Base-by-base conservation (phyloP, 2,888 invertebrate species). In the Phengaris alcon region DNA sequence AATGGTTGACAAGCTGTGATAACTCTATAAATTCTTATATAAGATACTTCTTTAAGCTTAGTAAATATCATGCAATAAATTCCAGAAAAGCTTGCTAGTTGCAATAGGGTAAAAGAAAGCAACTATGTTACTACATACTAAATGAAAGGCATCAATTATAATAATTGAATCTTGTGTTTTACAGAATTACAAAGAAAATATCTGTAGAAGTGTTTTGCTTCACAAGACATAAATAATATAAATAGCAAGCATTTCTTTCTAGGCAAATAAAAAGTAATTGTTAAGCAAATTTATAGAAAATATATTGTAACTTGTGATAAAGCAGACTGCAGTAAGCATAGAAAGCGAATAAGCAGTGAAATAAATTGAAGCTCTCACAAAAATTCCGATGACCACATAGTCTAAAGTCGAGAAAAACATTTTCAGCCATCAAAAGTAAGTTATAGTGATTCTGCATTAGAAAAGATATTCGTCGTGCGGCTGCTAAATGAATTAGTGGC, bases 401-500 rank as follows among this genome's bases (percentile, higher is more conserved):
- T 59, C 59, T 9, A 48, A 48, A 13, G 44, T 52, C 35, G 51
- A 52, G 72, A 15, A 52, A 74, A 57, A 74, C 48, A 35, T 74
- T 74, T 74, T 57, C 48, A 15, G 35, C 15, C 55, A 55, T 69
- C 46, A 57, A 57, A 75, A 48, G n/a, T 70, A 75, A 75, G 70
- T 75, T 74, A 74, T 68, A 46, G 52, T 69, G 69, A 70, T 59
- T 69, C 75, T 69, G 70, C 57, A 75, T 70, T 57, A 51, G 75
- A 57, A 55, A 51, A 75, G 70, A 57, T 75, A 51, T 70, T 59
- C 84, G 82, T 80, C 83, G 84, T 84, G 84, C 86, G 85, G 86
- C 86, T 87, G 88, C 88, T 88, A 91, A 91, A 92, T 88, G 91
- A 92, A 90, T 92, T 90, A 90, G 89, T 88, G 87, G 86, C 88